A percentile compares a stretch with the other conserved stretches of the same genome.
Conservation (phyloP, 2,888 invertebrate species). For the Drosophila mimetica region DNA sequence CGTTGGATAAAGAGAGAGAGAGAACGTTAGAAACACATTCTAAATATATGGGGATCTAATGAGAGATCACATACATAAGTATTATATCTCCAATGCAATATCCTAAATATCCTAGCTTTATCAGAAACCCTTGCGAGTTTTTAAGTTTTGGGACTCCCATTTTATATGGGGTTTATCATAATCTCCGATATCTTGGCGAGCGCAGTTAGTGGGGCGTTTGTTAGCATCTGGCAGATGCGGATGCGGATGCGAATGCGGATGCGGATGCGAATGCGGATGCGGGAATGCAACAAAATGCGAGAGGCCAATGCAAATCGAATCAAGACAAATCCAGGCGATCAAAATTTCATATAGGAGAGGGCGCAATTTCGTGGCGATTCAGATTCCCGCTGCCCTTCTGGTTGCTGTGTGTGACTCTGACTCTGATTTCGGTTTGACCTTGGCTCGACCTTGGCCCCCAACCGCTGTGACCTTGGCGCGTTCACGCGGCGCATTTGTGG, state of each 20-base stretch:
- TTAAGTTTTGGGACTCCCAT: not conserved
- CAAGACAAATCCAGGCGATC: constrained; percentile 34
- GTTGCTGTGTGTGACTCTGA: constrained; percentile 21
- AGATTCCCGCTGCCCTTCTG: constrained; percentile 34
- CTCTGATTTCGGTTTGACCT: constrained; percentile 33
- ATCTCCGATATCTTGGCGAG: constrained; percentile 3
- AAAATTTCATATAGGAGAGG: constrained; percentile 19
- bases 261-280: constrained; percentile 6
- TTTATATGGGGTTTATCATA: not conserved
- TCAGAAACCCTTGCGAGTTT: too few relatives aligned
- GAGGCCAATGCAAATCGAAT: constrained; percentile 22
- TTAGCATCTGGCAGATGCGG: constrained; percentile 14
- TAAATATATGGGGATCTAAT: not conserved
- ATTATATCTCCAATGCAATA: not conserved
- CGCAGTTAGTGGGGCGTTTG: constrained; percentile 23
- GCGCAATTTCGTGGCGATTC: constrained; percentile 46
- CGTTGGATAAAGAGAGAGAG: not conserved
- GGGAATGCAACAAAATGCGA: constrained; percentile 17
- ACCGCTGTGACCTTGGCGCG: constrained; percentile 14
- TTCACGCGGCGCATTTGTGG: not conserved
- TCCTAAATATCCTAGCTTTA: too few relatives aligned
- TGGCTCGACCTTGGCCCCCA: constrained; percentile 33
- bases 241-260: constrained; percentile 1
- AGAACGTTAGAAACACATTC: too few relatives aligned
- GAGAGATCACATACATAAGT: too few relatives aligned